Base-by-base conservation (phyloP, 2,888 invertebrate species). In the Caenorhabditis sp. region DNA sequence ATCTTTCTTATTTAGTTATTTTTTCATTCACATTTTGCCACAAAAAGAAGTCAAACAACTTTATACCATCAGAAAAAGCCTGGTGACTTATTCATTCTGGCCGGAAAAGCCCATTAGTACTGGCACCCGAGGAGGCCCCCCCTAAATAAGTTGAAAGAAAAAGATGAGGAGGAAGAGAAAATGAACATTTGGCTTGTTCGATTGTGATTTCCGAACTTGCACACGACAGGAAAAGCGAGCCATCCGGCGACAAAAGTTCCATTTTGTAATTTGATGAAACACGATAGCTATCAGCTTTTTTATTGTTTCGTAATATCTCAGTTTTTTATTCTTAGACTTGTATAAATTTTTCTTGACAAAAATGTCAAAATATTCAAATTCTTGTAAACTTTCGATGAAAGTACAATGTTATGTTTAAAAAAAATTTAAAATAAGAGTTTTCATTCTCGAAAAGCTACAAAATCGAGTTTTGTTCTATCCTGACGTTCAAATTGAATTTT, bases 211-310 rank as follows among this genome's bases (percentile, higher is more conserved):
- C 67, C 72, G 61, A 70, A 70, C 43, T 58, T 19, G 26, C 31
- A 66, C 72, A 72, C 72, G 72, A 72, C 72, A 72, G 72, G 72
- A 72, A 72, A 66, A 64, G 37, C 64, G 26, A 61, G 53, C 67
- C 63, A 67, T 72, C 72, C 72, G 72, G 72, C 67, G 53, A 37
- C 55, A 67, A 65, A 66, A 66, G 55, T 67, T 66, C 62, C 61
- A 51, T 70, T 66, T 62, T 58, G 69, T 69, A 4, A 31, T 31
- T 31, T 10, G 31, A 31, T 6, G 31, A 4, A 4, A 43, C 43
- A 43, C 43, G 43, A 43, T 43, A 43, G 6, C 43, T 55, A 55
- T 53, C 55, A 64, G 51, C 58, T 59, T 50, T 50, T n/a, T 62
- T 37, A 49, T 62, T 60, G 62, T 66, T 66, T 70, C 59, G 65